Evolutionary conservation across 1,140 invertebrate species (phyloP), one percentile per base, ranked within the genome.

Genomic region (Anoplophora glabripennis): DNA sequence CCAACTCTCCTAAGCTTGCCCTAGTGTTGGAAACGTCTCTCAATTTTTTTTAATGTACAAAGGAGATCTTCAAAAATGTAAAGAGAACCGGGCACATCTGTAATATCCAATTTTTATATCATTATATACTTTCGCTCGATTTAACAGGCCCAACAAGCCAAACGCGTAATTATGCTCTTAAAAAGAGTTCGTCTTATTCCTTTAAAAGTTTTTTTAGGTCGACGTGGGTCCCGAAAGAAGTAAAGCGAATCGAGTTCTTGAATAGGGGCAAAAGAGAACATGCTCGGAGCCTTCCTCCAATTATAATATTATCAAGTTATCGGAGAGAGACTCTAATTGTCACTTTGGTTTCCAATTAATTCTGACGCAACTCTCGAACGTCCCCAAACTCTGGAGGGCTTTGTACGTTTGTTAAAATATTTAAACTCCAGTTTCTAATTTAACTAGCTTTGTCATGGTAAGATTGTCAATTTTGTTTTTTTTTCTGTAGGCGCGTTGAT

Each of bases 231-330:
- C 7, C 15, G 28, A 34, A 42, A 47, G 47, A 58, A 37, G 51
- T 45, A 57, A 49, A 53, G 42, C 42, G 56, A 58, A 57, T 17
- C 40, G 48, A 53, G 46, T 12, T 14, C 47, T 61, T 51, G 53
- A 40, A 15, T 40, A 48, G 42, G 45, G 42, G 40, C 59, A 46
- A 56, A 67, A 62, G 61, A 64, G 56, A 52, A 14, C 33, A 18
- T 11, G 40, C 63, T 55, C 44, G 48, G 40, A 52, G 65, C 61
- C 56, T 56, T 60, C 54, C 57, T 69, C 68, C 68, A 69, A 69
- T 69, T 69, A 69, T 66, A 68, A 68, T 65, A 69, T 69, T 69
- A 69, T 67, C 63, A 65, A 67, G 64, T 69, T 69, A 69, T 65
- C 61, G 59, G 61, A 62, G 66, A 61, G 68, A 69, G 64, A 65